Percentiles rank a stretch among this genome's conserved stretches.
phyloP scores from a whole-genome alignment of 2,113 vertebrate species.

The Lamprologus lemairii region DNA sequence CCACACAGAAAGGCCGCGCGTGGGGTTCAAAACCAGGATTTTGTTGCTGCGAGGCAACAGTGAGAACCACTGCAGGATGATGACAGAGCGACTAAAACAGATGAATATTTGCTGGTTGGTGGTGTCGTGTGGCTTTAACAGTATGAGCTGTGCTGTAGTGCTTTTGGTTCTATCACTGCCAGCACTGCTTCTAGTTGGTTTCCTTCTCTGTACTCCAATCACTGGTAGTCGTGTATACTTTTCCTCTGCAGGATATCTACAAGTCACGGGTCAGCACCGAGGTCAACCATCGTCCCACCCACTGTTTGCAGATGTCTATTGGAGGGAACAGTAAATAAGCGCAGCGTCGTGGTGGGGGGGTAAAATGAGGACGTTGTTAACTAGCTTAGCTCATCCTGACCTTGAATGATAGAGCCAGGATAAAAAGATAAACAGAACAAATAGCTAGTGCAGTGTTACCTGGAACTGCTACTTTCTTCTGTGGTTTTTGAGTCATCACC shows the following conservation, averaged over 20 bases:
- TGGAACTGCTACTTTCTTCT: neutral
- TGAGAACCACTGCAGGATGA: neutral
- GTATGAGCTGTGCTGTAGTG: neutral
- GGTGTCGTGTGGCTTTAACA: neutral
- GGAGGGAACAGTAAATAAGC: neutral
- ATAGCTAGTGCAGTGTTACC: neutral
- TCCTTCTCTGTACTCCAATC: rapidly evolving
- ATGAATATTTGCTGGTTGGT: neutral
- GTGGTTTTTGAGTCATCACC: neutral
- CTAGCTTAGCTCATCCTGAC: neutral
- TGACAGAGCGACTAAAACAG: neutral
- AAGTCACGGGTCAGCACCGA: neutral
- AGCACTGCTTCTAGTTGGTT: neutral
- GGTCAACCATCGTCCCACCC: neutral
- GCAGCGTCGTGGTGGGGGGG: neutral
- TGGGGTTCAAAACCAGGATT: neutral
- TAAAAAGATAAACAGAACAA: neutral
- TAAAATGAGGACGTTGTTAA: neutral
- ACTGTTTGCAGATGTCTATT: neutral
- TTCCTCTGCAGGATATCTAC: neutral
- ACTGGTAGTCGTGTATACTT: neutral
- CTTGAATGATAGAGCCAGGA: neutral
- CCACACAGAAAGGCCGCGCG: rapidly evolving
- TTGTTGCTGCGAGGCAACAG: neutral
- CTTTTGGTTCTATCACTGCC: rapidly evolving